Conservation (phyloP, 2,113 vertebrate species). For the Eptesicus fuscus region DNA sequence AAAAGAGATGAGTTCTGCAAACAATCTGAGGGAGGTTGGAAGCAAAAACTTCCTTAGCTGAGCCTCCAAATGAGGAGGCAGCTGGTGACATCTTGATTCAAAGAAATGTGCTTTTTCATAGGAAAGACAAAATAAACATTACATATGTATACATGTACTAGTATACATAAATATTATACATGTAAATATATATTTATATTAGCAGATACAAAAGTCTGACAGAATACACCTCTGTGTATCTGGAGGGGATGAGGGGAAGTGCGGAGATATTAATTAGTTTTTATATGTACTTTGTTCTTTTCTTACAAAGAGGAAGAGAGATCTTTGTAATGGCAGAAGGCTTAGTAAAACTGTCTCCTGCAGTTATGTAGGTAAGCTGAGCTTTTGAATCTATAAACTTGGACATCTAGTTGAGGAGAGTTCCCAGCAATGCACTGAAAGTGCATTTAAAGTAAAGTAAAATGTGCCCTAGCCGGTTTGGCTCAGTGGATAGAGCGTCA, state of each 20-base stretch:
- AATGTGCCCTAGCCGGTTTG: no score
- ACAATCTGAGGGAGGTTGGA: not conserved
- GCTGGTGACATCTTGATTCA: not conserved
- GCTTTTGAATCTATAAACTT: not conserved
- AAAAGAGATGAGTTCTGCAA: not conserved
- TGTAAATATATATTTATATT: not conserved
- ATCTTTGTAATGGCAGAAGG: not conserved
- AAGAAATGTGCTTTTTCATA: not conserved
- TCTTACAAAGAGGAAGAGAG: not conserved
- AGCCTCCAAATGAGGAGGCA: not conserved
- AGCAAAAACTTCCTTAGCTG: not conserved
- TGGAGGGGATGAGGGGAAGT: not conserved
- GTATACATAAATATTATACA: not conserved
- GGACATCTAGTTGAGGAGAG: not conserved
- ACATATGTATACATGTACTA: not conserved
- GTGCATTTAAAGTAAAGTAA: no score
- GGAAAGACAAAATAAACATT: not conserved
- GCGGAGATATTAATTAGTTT: not conserved
- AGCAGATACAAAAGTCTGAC: not conserved
- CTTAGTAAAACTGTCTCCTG: not conserved
- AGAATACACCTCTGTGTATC: not conserved
- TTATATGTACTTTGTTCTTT: not conserved
- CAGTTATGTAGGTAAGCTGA: not conserved
- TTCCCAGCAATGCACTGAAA: not conserved
- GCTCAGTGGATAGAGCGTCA: no score